A percentile compares a stretch with the other conserved stretches of the same genome.
These are phyloP conservation scores for Polyploca ridens DNA, from an alignment of 2,888 invertebrate species.

Conservation along the genomic window DNA sequence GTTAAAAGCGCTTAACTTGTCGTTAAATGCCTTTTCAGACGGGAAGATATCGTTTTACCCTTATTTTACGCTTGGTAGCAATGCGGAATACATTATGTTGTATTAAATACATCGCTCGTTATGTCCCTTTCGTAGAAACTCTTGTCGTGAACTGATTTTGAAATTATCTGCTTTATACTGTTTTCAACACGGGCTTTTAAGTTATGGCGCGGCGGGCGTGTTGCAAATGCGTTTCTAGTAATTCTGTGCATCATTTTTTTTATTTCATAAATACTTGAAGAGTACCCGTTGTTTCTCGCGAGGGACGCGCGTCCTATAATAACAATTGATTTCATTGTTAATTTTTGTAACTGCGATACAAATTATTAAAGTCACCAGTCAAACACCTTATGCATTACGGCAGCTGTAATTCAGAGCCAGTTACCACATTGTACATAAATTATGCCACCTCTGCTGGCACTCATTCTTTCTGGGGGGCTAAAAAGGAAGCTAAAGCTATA, in stretches of 20 bases:
- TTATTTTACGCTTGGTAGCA: not conserved
- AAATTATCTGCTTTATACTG: not conserved
- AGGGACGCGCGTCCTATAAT: too few species aligned
- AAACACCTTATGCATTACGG: too few species aligned
- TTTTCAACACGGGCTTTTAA: not conserved
- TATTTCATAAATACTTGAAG: too few species aligned
- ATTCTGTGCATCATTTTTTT: conserved; percentile 11
- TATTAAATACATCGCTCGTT: conserved; percentile 5
- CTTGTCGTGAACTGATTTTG: conserved; percentile 3
- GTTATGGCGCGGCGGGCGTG: conserved; percentile 15
- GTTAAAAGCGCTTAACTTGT: not conserved
- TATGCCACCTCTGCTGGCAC: too few species aligned
- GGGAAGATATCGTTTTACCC: conserved; percentile 4
- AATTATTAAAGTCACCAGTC: too few species aligned
- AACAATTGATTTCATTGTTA: too few species aligned
- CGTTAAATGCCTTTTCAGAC: not conserved
- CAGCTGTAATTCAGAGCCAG: too few species aligned
- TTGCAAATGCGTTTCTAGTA: not conserved
- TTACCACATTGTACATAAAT: too few species aligned
- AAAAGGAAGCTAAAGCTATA: too few species aligned
- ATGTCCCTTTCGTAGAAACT: not conserved
- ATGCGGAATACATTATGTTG: conserved; percentile 5
- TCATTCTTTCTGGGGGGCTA: too few species aligned
- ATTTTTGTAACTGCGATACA: too few species aligned
- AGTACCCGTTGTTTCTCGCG: too few species aligned